Conservation (phyloP, 2,888 invertebrate species). For the Thera obeliscata region DNA sequence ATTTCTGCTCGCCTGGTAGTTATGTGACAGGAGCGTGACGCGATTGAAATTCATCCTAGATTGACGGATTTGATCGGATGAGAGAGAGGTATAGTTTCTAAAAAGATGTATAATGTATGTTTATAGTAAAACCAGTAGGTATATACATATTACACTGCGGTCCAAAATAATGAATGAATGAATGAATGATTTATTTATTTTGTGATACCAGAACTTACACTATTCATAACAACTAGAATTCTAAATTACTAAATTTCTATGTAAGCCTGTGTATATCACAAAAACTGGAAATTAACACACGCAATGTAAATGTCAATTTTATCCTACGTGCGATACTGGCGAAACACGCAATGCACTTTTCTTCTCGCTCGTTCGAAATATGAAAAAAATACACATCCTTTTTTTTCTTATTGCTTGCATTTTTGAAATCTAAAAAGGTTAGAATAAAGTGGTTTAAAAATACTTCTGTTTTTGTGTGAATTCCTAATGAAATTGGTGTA, state of each 20-base stretch:
- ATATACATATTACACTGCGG: no score
- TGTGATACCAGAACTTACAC: no score
- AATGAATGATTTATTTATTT: no score
- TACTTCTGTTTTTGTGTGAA: conserved; percentile 10
- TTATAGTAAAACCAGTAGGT: not conserved
- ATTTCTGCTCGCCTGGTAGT: conserved; percentile 62
- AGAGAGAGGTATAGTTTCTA: not conserved
- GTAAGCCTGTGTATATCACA: conserved; percentile 62
- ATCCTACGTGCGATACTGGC: conserved; percentile 71
- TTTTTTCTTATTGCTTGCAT: conserved; percentile 23
- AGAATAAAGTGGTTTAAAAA: conserved; percentile 12
- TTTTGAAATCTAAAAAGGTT: conserved; percentile 23
- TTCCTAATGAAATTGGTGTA: not conserved
- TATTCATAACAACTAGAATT: no score
- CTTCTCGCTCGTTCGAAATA: conserved; percentile 57
- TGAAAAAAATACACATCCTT: conserved; percentile 49
- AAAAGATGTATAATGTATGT: not conserved
- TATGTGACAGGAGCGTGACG: conserved; percentile 36
- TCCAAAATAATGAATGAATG: no score
- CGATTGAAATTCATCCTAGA: conserved; percentile 25
- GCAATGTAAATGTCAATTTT: conserved; percentile 69
- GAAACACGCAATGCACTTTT: conserved; percentile 61
- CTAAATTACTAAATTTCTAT: no score
- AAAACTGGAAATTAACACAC: conserved; percentile 53
- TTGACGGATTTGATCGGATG: conserved; percentile 25